Conservation (phyloP, 2,113 vertebrate species). For the Odocoileus virginianus region DNA sequence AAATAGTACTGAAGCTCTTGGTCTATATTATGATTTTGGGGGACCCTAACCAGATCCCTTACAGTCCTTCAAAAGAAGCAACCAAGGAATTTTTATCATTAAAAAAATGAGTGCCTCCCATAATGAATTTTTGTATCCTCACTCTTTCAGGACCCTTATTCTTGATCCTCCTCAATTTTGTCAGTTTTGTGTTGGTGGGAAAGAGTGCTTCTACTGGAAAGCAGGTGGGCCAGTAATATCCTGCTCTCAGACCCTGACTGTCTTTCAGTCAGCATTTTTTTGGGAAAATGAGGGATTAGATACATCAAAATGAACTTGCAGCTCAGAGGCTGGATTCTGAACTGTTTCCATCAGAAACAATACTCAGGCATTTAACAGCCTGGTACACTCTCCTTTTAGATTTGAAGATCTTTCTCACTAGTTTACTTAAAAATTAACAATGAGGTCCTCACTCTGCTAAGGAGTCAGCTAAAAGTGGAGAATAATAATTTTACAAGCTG, state of each 20-base stretch:
- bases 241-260: neutral
- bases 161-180: neutral
- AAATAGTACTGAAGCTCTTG: neutral
- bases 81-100: neutral
- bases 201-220: neutral
- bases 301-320: neutral
- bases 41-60: neutral
- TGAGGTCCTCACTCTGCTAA: neutral
- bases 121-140: neutral
- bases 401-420: neutral
- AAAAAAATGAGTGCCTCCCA: neutral
- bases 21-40: neutral
- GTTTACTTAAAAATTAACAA: slow-evolving; percentile 8
- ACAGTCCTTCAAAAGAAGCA: neutral
- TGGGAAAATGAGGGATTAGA: neutral
- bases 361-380: neutral
- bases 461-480: neutral
- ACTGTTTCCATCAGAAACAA: neutral
- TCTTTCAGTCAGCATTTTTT: neutral
- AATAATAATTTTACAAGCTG: neutral
- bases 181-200: neutral
- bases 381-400: neutral
- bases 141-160: neutral
- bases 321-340: neutral
- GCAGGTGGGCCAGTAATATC: neutral